These are phyloP conservation scores for Malacoraja senta DNA, from an alignment of 2,797 vertebrate genomes.

Conservation along the genomic window DNA sequence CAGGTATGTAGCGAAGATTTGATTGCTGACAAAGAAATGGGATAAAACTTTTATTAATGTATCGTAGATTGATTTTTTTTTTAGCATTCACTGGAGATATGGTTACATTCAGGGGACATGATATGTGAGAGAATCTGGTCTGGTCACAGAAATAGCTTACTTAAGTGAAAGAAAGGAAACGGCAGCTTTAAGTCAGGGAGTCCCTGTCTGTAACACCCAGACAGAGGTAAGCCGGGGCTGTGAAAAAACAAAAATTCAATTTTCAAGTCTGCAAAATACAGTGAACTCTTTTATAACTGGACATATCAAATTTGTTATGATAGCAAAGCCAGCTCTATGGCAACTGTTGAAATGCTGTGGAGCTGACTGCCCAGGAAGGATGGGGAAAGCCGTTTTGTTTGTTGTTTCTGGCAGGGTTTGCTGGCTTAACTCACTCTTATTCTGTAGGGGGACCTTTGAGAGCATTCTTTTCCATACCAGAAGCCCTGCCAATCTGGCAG, in stretches of 20 bases:
- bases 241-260: constrained; percentile 50
- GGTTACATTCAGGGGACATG: background rate
- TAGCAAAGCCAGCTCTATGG: constrained; percentile 83
- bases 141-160: background rate
- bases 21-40: constrained; percentile 23
- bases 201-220: constrained; percentile 47
- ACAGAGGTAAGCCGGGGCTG: constrained; percentile 51
- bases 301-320: constrained; percentile 76
- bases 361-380: constrained; percentile 68
- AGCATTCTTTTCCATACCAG: constrained; percentile 62
- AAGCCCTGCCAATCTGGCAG: constrained; percentile 72
- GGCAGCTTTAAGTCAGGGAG: constrained; percentile 40
- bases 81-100: constrained; percentile 10
- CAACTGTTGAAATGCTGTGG: constrained; percentile 79
- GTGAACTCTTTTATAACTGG: constrained; percentile 49
- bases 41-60: constrained; percentile 8
- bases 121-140: background rate
- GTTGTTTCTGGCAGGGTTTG: constrained; percentile 73
- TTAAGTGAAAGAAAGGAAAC: background rate
- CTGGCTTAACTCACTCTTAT: constrained; percentile 64
- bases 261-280: constrained; percentile 50
- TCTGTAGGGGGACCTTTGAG: constrained; percentile 65
- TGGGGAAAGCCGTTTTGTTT: constrained; percentile 87
- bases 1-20: constrained; percentile 39
- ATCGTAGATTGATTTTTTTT: background rate